Evolutionary conservation across 2,888 invertebrate species (phyloP), one percentile per base, ranked within the genome.

Genomic region (Bedellia somnulentella): DNA sequence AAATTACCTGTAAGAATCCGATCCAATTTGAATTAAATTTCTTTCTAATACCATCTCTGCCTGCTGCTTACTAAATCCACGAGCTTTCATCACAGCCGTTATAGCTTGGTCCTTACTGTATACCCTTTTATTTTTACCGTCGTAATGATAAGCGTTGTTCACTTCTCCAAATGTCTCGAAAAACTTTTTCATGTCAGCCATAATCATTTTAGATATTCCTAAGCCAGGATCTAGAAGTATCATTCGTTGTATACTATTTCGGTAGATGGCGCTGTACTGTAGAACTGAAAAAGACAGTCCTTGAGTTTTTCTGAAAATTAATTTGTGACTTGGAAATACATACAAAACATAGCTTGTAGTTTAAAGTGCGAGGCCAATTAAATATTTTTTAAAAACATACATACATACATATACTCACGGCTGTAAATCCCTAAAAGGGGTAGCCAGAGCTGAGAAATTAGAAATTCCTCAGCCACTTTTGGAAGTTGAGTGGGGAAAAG

Each of bases 21-120:
- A 49, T 0, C 49, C 67, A 1, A 66, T 47, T 35, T 56, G 46
- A 4, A 51, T 53, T 11, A 80, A 47, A 30, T 67, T 71, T 34
- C 82, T 60, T 1, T 60, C 44, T 15, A 82, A 48, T 3, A 82
- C 46, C 2, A 68, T 36, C 31, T 71, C 54, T 0, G 80, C 81
- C 6, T 79, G 78, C 5, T 57, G 47, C 27, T 47, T 46, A 0
- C 51, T 67, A 30, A 83, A 41, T 0, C 42, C 35, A 17, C 82
- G 53, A 1, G 57, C 64, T 29, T 45, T 55, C 45, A 55, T 60
- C 1, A 81, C 51, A 2, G 70, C 68, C 1, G 71, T 41, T 2
- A 80, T 22, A 0, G 80, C 76, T 38, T 38, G 36, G 3, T 35
- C 31, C 15, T 45, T 46, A 10, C 8, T 30, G 15, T 33, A 33